phyloP scores from a whole-genome alignment of 2,113 vertebrate species.

The Urocynchramus pylzowi region DNA sequence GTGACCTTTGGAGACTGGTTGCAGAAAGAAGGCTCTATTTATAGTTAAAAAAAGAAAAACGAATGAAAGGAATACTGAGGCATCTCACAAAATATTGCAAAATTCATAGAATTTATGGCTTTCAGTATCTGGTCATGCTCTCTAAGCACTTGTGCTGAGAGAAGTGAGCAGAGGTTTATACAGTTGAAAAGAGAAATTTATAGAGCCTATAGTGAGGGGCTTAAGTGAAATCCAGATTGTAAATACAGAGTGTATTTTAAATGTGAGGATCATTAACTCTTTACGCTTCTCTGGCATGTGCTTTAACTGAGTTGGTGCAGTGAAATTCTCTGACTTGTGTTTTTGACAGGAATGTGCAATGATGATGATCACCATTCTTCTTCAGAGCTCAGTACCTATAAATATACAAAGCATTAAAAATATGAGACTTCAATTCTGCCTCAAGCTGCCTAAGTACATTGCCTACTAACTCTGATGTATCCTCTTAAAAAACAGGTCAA shows the following conservation, averaged over 20 bases:
- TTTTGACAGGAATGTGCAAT: conserved; percentile 32
- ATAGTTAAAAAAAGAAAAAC: neutral
- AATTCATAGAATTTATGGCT: neutral
- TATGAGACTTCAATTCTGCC: conserved; percentile 22
- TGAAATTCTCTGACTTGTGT: conserved; percentile 13
- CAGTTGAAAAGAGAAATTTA: neutral
- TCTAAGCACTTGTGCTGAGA: neutral
- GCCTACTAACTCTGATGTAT: neutral
- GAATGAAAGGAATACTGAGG: neutral
- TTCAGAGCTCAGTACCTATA: conserved; percentile 29
- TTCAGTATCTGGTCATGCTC: neutral
- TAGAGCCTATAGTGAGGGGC: neutral
- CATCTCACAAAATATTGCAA: neutral
- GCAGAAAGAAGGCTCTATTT: conserved; percentile 31
- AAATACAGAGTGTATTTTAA: conserved; percentile 16
- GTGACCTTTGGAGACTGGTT: conserved; percentile 61
- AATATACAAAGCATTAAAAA: conserved; percentile 43
- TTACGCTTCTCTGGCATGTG: neutral
- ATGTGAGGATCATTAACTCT: conserved; percentile 26
- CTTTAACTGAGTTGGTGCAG: conserved; percentile 4
- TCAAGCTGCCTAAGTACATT: conserved; percentile 31
- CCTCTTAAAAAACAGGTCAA: neutral
- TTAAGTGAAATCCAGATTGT: conserved; percentile 10
- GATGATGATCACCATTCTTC: neutral
- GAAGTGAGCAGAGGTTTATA: neutral